Evolutionary conservation across 2,888 invertebrate species (phyloP).

Genomic region (Cosmopolites sordidus): DNA sequence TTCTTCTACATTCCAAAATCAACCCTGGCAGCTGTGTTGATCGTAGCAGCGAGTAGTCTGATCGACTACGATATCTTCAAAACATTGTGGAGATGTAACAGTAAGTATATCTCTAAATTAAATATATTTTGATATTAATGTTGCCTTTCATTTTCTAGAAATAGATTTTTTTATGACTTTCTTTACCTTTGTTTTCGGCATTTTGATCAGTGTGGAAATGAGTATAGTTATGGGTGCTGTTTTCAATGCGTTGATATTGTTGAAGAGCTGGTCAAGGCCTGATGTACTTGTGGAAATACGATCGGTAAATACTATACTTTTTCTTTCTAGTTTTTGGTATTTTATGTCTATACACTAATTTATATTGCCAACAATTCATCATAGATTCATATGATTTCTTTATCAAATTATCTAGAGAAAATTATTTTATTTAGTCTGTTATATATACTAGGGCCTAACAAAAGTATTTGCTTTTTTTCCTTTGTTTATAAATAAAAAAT

Average conservation of each 20-base stretch:
- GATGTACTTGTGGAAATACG: constrained; percentile 37
- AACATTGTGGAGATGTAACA: constrained; percentile 54
- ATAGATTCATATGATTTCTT: too few species aligned
- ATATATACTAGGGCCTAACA: too few species aligned
- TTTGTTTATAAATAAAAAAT: too few species aligned
- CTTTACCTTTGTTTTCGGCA: constrained; percentile 64
- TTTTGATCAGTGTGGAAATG: constrained; percentile 70
- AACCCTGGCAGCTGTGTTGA: constrained; percentile 81
- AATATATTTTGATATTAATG: background rate
- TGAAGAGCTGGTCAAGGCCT: constrained; percentile 67
- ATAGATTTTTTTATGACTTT: constrained; percentile 54
- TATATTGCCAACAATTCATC: too few species aligned
- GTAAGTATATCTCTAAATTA: constrained; percentile 47
- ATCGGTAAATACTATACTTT: too few species aligned
- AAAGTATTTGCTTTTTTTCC: too few species aligned
- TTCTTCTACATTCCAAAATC: constrained; percentile 84
- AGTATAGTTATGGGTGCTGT: constrained; percentile 72
- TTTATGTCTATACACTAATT: too few species aligned
- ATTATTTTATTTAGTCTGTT: too few species aligned
- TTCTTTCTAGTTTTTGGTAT: too few species aligned
- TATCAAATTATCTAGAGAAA: too few species aligned
- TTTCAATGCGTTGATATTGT: constrained; percentile 59
- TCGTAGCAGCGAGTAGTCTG: constrained; percentile 84
- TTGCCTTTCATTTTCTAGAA: constrained; percentile 35
- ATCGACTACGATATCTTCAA: constrained; percentile 56